Base-by-base conservation (phyloP, 2,113 vertebrate species). In the Miniopterus natalensis region DNA sequence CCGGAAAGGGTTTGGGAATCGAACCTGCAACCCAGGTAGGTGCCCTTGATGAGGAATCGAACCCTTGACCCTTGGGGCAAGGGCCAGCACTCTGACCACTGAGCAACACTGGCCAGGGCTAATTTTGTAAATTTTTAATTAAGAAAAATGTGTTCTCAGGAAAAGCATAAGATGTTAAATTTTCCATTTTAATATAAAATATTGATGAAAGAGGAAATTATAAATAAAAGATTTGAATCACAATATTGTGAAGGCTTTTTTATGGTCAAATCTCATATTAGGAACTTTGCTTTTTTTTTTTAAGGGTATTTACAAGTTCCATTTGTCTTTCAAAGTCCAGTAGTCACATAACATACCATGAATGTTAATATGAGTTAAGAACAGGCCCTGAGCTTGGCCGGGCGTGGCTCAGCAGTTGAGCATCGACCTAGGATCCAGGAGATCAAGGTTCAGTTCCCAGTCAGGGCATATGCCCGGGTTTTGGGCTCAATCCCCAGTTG, bases 321-420 rank as follows among this genome's bases (percentile, higher is more conserved):
- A 94, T 95, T 92, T 92, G 45, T 95, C 61, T 89, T 95, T 94
- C 59, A 73, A 92, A 86, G 51, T 84, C 14, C 53, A 74, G 51
- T 79, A 90, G 23, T 95, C 96, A 36, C n/a, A 86, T 90, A 74
- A 63, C 18, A 96, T 97, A 93, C 10, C 73, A 88, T 55, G 49
- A 92, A 20, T 94, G 40, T 81, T 95, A 90, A 68, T 73, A 68
- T 95, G 59, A 90, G 25, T 92, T 97, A 92, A 74, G 59, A 93
- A 85, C 68, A 85, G 25, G 51, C 55, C 2, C 77, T 66, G 29
- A 77, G 36, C 36, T 36, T 36, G 36, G 36, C 36, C 36, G 36
- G 36, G 36, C 36, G 36, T 36, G 36, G 36, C 36, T 36, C 36
- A 36, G 36, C 36, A 36, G 36, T 36, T 36, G 36, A 36, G 36